Evolutionary conservation across 2,113 vertebrate species (phyloP).

Genomic region (Calidris pygmaea): DNA sequence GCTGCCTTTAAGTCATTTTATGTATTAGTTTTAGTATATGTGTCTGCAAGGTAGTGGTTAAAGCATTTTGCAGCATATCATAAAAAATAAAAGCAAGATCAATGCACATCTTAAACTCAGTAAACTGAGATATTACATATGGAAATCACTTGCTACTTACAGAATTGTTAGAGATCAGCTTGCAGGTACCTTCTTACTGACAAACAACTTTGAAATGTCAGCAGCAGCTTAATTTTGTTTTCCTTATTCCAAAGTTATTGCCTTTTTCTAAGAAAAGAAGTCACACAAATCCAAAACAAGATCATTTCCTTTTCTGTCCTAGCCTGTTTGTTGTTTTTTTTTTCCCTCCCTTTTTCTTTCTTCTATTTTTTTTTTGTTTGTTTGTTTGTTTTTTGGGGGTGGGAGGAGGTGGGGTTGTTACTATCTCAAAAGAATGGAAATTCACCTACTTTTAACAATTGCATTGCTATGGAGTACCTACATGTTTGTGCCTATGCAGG

Average conservation of each 20-base stretch:
- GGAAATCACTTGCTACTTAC: constrained; percentile 68
- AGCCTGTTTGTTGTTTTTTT: not conserved
- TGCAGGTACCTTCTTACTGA: constrained; percentile 58
- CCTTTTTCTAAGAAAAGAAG: not conserved
- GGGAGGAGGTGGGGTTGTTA: not conserved
- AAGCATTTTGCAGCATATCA: constrained; percentile 37
- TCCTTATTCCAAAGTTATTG: not conserved
- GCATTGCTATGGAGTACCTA: not conserved
- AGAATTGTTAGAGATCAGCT: constrained; percentile 65
- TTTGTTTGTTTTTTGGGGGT: not conserved
- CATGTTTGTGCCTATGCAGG: not conserved
- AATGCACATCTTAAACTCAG: constrained; percentile 56
- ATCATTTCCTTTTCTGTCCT: not conserved
- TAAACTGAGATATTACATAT: constrained; percentile 67
- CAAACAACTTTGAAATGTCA: constrained; percentile 68
- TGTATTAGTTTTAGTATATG: constrained; percentile 43
- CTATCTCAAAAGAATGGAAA: not conserved
- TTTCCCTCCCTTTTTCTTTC: not conserved
- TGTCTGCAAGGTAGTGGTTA: constrained; percentile 16
- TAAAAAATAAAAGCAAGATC: constrained; percentile 52
- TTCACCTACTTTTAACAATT: not conserved
- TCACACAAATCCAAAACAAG: not conserved
- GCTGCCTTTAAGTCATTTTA: constrained; percentile 28
- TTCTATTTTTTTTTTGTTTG: too few species aligned
- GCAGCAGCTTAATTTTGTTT: constrained; percentile 56